Evolutionary conservation across 1,140 invertebrate species (phyloP), one percentile per base, ranked within the genome.

Genomic region (Cherax destructor): DNA sequence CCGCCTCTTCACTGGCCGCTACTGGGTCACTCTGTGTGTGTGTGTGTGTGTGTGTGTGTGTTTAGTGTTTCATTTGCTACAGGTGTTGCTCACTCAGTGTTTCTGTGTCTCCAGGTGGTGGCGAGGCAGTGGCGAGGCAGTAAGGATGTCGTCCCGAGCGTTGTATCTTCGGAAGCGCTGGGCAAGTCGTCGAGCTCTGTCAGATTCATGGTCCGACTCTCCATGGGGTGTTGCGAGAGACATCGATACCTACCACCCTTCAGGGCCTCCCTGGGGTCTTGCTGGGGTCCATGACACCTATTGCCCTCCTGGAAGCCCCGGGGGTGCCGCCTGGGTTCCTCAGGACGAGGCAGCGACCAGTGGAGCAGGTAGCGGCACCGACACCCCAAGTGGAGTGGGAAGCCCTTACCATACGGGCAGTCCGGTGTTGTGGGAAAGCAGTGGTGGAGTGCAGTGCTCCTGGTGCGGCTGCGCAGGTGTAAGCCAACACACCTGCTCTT

Each of bases 381-480:
- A 24, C 59, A 91, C 56, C 47, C 76, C 83, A 21, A 91, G 89
- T 56, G 47, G 56, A 21, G n/a, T 74, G 21, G 83, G 21, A 13
- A 91, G 83, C 76, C 89, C 83, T 18, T n/a, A n/a, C 59, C 83
- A 49, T 6, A 72, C 83, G n/a, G 52, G 89, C 13, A 91, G 89
- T 83, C 89, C 89, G 21, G 89, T 91, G 83, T 83, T 91, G 83
- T 91, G 89, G 89, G 89, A 91, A 61, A 74, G 83, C 50, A 59
- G 89, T 6, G 83, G 89, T 24, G 74, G 74, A 9, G 41, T 41
- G 74, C 74, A 21, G 30, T 83, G 86, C 6, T 74, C 69, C 13
- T 91, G 89, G 89, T 91, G 89, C 89, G 89, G 83, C 74, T 91
- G 89, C 83, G 89, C 89, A 83, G 89, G 74, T 24, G 74, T 79